Percentiles rank a stretch among this genome's conserved stretches.
phyloP scores from a whole-genome alignment of 2,888 invertebrate species.

The Pomacea canaliculata region DNA sequence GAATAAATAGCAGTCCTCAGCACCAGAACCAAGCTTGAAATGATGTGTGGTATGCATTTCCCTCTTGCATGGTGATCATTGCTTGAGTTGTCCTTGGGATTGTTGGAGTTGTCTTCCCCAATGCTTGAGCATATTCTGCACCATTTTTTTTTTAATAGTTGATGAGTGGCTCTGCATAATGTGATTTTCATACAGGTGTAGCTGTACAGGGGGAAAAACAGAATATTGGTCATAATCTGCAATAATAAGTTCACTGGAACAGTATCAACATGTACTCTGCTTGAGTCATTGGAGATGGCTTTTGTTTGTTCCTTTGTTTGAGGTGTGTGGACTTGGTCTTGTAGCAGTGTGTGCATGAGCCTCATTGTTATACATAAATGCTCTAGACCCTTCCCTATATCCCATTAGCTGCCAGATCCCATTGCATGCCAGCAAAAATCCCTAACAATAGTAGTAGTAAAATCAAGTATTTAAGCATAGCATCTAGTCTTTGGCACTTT shows the following conservation, averaged over 20 bases:
- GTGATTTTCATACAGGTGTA: too few species aligned
- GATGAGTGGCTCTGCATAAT: neutral
- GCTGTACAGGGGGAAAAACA: too few species aligned
- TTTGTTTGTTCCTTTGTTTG: neutral
- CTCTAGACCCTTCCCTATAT: too few species aligned
- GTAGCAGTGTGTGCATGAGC: neutral
- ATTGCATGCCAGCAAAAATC: too few species aligned
- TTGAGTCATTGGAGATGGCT: neutral
- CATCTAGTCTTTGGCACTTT: too few species aligned
- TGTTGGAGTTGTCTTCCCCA: neutral
- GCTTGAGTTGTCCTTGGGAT: neutral
- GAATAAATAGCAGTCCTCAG: neutral
- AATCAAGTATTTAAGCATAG: too few species aligned
- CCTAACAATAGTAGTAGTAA: too few species aligned
- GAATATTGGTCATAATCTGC: too few species aligned
- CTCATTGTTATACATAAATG: neutral
- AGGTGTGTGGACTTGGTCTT: neutral
- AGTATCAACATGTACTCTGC: neutral
- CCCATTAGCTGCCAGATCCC: too few species aligned
- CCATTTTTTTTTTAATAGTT: neutral
- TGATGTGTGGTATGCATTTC: slow-evolving; percentile 15
- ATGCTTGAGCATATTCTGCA: neutral
- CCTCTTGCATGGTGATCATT: neutral
- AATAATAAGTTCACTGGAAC: neutral
- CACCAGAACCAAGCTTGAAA: neutral